Evolutionary conservation across 2,888 invertebrate species (phyloP), one percentile per base, ranked within the genome.

Genomic region (Aphrophora alni): DNA sequence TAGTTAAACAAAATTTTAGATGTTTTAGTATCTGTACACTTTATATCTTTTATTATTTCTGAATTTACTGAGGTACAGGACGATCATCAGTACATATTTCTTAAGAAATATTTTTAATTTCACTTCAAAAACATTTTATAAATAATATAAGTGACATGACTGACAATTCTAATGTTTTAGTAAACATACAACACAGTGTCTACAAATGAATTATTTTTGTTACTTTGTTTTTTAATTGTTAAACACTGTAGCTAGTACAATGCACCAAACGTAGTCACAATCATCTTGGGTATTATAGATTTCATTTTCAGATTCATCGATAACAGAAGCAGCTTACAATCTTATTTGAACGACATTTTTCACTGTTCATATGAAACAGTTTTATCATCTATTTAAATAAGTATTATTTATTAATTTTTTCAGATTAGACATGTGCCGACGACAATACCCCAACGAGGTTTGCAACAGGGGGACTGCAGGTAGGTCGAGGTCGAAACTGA

Each of bases 361-460:
- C 21, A 4, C 5, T 5, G 8, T 33, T 33, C 33, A 33, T 33
- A 8, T 33, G 3, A 33, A 2, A 59, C 21, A 4, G 10, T 21
- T 21, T 21, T 3, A 7, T 59, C 21, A 3, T 59, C 59, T 2
- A 5, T 59, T 59, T 59, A 59, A 59, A 59, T 8, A 59, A 21
- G 14, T 21, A 21, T 59, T 21, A 59, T 59, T 21, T 59, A 59
- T 82, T 83, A 74, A 77, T 91, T 88, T 89, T 95, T 95, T 90
- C 96, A 97, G 97, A 95, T 95, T 97, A 93, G 97, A 97, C 95
- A 97, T 97, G 97, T 97, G 97, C 95, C 95, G 97, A 92, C 93
- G 97, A 92, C 94, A 96, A 91, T 95, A 94, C 92, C 94, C 95
- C 89, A 95, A 94, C 92, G 97, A 96, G 91, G 94, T 95, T 91